Evolutionary conservation across 1,140 invertebrate genomes (phyloP).

Genomic region (Leptestheria dahalacensis): DNA sequence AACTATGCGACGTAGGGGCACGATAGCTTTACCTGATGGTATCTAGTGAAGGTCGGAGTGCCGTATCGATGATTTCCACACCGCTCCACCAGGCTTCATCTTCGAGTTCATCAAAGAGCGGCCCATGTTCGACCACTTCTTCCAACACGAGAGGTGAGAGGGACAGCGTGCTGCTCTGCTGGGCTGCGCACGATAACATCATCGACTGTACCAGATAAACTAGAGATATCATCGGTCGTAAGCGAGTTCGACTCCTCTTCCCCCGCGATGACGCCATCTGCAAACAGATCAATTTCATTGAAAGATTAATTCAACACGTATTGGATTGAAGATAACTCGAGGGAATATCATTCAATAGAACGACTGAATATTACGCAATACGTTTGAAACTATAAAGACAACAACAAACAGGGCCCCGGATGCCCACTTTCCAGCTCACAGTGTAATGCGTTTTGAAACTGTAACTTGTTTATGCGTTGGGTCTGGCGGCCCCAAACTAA

Average conservation of each 20-base stretch:
- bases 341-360: too few species aligned
- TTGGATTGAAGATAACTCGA: too few species aligned
- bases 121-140: slow-evolving; percentile 7
- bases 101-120: slow-evolving; percentile 11
- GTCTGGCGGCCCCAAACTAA: too few species aligned
- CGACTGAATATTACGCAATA: too few species aligned
- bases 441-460: too few species aligned
- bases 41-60: slow-evolving; percentile 1
- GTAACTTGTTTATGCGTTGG: too few species aligned
- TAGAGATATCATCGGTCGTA: not conserved
- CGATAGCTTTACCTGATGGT: not conserved
- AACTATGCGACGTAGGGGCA: too few species aligned
- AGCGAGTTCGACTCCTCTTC: not conserved
- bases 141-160: not conserved
- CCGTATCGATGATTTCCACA: slow-evolving; percentile 12
- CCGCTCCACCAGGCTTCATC: slow-evolving; percentile 16
- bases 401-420: too few species aligned
- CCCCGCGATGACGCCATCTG: not conserved
- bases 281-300: too few species aligned
- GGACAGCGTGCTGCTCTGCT: not conserved
- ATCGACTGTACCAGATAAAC: not conserved
- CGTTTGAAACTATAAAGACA: too few species aligned
- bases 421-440: too few species aligned
- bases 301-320: not conserved
- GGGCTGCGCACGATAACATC: not conserved